Base-by-base conservation (phyloP, 1,140 invertebrate genomes). In the Ericerus pela region DNA sequence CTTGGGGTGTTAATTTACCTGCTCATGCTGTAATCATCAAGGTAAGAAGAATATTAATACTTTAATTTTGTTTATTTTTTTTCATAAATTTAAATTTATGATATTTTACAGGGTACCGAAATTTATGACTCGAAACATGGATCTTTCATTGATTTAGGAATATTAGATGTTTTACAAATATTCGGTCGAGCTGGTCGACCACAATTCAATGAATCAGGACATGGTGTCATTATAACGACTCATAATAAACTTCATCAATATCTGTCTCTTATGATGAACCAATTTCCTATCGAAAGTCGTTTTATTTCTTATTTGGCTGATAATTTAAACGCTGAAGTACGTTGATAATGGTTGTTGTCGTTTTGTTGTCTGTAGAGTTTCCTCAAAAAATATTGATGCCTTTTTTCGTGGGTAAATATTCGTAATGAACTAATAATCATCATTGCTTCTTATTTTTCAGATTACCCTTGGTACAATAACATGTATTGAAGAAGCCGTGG, bases 1-100 rank as follows among this genome's bases (percentile, higher is more conserved):
- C 96, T 24, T 99, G 96, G 96, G 96, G 96, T 62, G 95, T 99
- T 0, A 99, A 99, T 74, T 74, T 99, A 59, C 96, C 96, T 0
- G 96, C 95, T 0, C 93, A 97, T 72, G 92, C 89, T 54, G 96
- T 99, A 58, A 84, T 99, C 51, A 99, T 99, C 61, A 85, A 86
- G 69, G 86, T 88, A 73, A 67, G 59, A 51, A 41, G 8, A 37
- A 30, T 55, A 24, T 33, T 8, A 16, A 41, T 26, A 38, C 20
- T 16, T 53, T 18, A 38, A 36, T 20, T 20, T 36, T 20, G 38
- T 11, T 10, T 31, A 22, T 10, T 22, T 54, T 38, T 36, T 37
- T 54, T 12, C 10, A 37, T 18, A 33, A 51, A 30, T 37, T 43
- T 53, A 26, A 36, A 10, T 33, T 41, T 54, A 53, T 54, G 57